Evolutionary conservation across 2,113 vertebrate genomes (phyloP), one percentile per base, ranked within the genome.

Genomic region (Thunnus maccoyii): DNA sequence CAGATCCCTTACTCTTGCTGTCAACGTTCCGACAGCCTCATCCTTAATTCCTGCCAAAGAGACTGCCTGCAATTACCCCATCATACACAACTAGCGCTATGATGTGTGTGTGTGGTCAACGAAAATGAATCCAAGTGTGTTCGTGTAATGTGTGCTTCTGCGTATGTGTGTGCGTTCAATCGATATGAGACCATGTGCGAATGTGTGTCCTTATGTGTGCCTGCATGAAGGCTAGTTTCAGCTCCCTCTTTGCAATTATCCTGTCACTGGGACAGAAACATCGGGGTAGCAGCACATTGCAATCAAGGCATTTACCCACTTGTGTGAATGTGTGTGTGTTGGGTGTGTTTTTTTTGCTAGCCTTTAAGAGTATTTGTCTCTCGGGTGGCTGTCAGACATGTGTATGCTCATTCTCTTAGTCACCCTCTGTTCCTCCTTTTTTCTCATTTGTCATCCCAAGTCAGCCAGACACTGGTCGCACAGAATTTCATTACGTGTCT

Each of bases 191-290:
- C 75, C 18, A 55, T 54, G 55, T 64, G 61, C 61, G 55, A 64
- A 64, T 57, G 62, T 30, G 71, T 60, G 14, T 69, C 70, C 72
- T 73, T 74, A 17, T 57, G 55, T 25, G 78, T 72, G 83, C 70
- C 75, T 86, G 80, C 83, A 82, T 77, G 70, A 89, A 72, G 70
- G 78, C 81, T 79, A 88, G 74, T 88, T 90, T 86, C 58, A 83
- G 82, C 80, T 91, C 71, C 68, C 57, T 86, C 86, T 86, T 73
- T 78, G 76, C 78, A 90, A 94, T 93, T 92, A 93, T 91, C 88
- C 87, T 89, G 88, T 91, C 91, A 86, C 82, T 69, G n/a, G 74
- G 88, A 91, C 73, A 76, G 79, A 89, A 87, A 83, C 81, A 92
- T 89, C 76, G 79, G 48, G 83, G 65, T 66, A 75, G 67, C 78